phyloP scores from a whole-genome alignment of 2,888 invertebrate species.

The Apantesis nais region DNA sequence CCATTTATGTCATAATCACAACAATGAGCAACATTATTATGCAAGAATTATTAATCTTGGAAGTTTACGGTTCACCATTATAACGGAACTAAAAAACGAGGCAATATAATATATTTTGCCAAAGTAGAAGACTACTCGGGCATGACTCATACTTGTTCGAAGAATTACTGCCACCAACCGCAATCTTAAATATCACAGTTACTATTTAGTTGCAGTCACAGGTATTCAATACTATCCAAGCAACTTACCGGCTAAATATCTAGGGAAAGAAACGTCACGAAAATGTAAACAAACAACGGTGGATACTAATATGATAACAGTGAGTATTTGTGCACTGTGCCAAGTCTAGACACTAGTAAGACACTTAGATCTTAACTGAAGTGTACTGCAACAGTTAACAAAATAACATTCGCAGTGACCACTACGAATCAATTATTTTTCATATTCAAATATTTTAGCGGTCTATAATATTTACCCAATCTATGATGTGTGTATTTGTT shows the following conservation, averaged over 20 bases:
- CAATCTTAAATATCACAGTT: not conserved
- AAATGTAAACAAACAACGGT: not conserved
- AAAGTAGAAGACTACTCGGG: not conserved
- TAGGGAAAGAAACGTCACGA: not conserved
- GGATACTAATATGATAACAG: not conserved
- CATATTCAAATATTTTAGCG: not conserved
- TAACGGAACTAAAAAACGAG: not conserved
- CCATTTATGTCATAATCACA: not conserved
- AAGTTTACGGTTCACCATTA: not conserved
- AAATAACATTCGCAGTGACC: not conserved
- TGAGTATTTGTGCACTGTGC: not conserved
- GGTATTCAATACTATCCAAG: not conserved
- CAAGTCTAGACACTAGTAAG: not conserved
- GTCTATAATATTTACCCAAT: not conserved
- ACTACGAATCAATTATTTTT: not conserved
- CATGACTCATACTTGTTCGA: not conserved
- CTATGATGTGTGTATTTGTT: not conserved
- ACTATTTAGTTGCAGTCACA: not conserved
- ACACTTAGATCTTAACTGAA: not conserved
- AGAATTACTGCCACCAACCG: not conserved
- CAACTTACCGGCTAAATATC: not conserved
- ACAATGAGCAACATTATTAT: not conserved
- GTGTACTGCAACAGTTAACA: not conserved
- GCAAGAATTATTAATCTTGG: not conserved
- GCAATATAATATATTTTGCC: not conserved